These are phyloP conservation scores for Cynaeus angustus DNA, from an alignment of 2,888 invertebrate species.

Conservation along the genomic window DNA sequence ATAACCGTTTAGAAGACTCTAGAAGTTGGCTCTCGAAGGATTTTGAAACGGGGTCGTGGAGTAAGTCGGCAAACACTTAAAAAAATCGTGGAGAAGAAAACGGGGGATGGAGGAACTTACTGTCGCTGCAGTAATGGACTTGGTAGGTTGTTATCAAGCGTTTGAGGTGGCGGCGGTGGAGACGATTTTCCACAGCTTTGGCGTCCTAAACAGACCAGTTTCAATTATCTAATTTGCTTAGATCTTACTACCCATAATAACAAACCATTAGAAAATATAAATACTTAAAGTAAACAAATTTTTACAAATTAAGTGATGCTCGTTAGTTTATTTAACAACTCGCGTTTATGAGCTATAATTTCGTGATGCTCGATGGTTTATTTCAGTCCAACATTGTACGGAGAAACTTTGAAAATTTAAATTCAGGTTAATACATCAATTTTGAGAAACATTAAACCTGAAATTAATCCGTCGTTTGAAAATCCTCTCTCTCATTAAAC, in stretches of 20 bases:
- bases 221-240: background rate
- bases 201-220: background rate
- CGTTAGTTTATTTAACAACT: background rate
- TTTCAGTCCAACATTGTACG: conserved; percentile 23
- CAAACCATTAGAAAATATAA: too few species aligned
- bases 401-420: background rate
- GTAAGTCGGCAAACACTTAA: conserved; percentile 26
- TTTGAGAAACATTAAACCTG: conserved; percentile 7
- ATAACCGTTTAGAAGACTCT: conserved; percentile 20
- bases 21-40: conserved; percentile 35
- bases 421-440: conserved; percentile 17
- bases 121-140: conserved; percentile 30
- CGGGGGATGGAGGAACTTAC: conserved; percentile 23
- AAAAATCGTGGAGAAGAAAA: conserved; percentile 9
- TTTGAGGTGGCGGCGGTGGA: conserved; percentile 17
- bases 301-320: too few species aligned
- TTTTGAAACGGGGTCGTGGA: background rate
- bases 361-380: conserved; percentile 17
- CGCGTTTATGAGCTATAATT: conserved; percentile 19
- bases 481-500: background rate
- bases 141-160: conserved; percentile 31
- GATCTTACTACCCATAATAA: too few species aligned
- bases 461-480: background rate
- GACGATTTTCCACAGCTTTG: background rate
- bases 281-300: too few species aligned